Base-by-base conservation (phyloP, 2,113 vertebrate genomes). In the Lasiurus borealis region DNA sequence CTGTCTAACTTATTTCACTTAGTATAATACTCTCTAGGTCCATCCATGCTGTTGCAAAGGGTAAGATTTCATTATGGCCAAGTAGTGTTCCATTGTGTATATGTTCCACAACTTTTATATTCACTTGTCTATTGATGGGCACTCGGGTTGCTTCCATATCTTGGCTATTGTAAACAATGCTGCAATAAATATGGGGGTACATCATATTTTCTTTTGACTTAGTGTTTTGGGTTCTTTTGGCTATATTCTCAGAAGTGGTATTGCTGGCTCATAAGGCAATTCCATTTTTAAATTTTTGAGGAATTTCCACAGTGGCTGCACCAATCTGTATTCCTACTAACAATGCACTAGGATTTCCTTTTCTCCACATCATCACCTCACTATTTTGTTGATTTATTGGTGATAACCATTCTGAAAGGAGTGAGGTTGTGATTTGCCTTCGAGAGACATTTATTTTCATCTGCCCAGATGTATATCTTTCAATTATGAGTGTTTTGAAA, bases 401-500 rank as follows among this genome's bases (percentile, higher is more conserved):
- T 31, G 29, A 18, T 31, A 48, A 16, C 73, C 27, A 50, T 76
- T 50, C 44, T 76, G 73, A 76, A 46, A 76, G 73, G 15, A 31
- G 73, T 76, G 46, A 50, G 72, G 44, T 50, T 76, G 29, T 76
- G 14, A 31, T 76, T 76, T 76, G 27, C 46, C 50, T 76, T 50
- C 50, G 73, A 76, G 14, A 48, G 15, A 50, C 73, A 76, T 31
- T 16, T 76, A 44, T 76, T 75, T 88, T 87, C 29, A 57, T 40
- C 88, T 12, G 90, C 52, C 12, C 15, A 78, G 78, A 91, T 44
- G 29, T 5, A 23, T 68, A 2, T 44, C 34, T 96, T 96, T 91
- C 3, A 40, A 62, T 69, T 14, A 64, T 44, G 48, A 90, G 57
- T 95, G 29, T 71, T 97, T 95, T 71, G 48, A 90, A 86, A 31